Conservation (phyloP, 2,888 invertebrate genomes). For the Monoplex corrugatus region DNA sequence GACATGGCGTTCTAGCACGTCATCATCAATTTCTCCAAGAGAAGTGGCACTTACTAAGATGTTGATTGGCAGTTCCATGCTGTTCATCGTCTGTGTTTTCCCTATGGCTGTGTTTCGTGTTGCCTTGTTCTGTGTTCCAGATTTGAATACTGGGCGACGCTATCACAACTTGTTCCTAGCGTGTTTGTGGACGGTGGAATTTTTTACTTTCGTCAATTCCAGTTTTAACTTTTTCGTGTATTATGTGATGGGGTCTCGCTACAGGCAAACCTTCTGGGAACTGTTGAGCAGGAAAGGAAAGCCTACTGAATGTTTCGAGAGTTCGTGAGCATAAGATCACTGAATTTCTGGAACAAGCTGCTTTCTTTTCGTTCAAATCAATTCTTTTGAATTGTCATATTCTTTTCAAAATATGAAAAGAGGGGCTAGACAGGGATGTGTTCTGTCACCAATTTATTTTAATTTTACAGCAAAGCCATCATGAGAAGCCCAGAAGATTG, state of each 20-base stretch:
- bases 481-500: too few relatives aligned
- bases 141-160: background rate
- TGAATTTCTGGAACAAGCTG: too few relatives aligned
- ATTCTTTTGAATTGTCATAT: too few relatives aligned
- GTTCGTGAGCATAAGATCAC: too few relatives aligned
- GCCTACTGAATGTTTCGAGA: too few relatives aligned
- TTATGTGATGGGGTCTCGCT: background rate
- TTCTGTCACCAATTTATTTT: too few relatives aligned
- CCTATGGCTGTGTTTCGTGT: background rate
- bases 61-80: background rate
- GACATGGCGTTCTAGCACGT: background rate
- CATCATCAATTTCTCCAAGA: background rate
- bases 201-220: background rate
- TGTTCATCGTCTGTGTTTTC: background rate
- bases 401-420: too few relatives aligned
- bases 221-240: background rate
- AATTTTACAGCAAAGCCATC: too few relatives aligned
- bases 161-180: background rate
- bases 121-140: background rate
- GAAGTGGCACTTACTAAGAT: slow-evolving; percentile 14
- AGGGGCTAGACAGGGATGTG: too few relatives aligned
- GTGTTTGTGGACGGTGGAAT: background rate
- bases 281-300: background rate
- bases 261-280: background rate
- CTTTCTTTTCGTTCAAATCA: too few relatives aligned